Evolutionary conservation across 2,797 vertebrate species (phyloP).

Genomic region (Lagodon rhomboides): DNA sequence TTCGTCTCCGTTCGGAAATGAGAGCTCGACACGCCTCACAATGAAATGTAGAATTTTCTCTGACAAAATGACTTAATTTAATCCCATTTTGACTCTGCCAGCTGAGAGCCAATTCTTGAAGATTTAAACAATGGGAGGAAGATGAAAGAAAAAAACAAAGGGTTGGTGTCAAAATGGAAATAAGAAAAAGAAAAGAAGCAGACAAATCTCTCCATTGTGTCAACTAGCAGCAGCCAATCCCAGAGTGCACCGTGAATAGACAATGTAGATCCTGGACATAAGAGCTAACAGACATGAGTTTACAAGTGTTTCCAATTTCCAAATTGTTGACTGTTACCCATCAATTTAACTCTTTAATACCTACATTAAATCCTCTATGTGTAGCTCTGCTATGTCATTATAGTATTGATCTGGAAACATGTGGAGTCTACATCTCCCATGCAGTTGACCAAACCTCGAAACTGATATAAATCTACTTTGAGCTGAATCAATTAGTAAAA

Average conservation of each 20-base stretch:
- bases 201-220: not conserved
- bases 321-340: not conserved
- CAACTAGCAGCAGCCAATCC: not conserved
- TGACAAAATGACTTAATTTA: slow-evolving; percentile 27
- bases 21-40: slow-evolving; percentile 46
- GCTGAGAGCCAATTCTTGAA: not conserved
- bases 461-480: not conserved
- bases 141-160: not conserved
- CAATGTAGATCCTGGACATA: not conserved
- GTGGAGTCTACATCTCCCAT: no score
- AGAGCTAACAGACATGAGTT: not conserved
- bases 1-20: slow-evolving; percentile 37
- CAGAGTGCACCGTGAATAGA: slow-evolving; percentile 1
- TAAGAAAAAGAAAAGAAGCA: not conserved
- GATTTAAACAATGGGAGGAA: slow-evolving; percentile 1
- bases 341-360: not conserved
- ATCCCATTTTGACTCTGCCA: slow-evolving; percentile 14
- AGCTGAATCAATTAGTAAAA: not conserved
- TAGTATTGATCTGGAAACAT: not conserved
- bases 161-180: slow-evolving; percentile 13
- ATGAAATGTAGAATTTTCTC: slow-evolving; percentile 28
- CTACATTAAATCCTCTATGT: not conserved
- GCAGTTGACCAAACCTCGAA: not conserved
- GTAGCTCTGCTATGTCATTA: not conserved
- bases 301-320: not conserved